phyloP scores from a whole-genome alignment of 1,140 invertebrate genomes.

The Dermatophagoides farinae region DNA sequence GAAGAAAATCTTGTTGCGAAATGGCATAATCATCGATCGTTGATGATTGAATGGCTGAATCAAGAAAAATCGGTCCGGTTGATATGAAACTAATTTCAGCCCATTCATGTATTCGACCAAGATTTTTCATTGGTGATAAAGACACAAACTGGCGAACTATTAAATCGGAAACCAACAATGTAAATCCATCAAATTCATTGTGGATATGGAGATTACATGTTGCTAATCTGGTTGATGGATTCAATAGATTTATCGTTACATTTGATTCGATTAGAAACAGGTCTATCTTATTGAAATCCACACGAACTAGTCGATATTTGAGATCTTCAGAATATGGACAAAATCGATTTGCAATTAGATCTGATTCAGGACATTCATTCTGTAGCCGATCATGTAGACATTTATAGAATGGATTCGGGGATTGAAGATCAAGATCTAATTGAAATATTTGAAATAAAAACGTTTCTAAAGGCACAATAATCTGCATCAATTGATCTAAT shows the following conservation, averaged over 20 bases:
- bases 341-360: slow-evolving; percentile 35
- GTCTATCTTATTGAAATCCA: slow-evolving; percentile 75
- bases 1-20: slow-evolving; percentile 40
- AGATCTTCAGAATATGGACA: slow-evolving; percentile 72
- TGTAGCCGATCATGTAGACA: slow-evolving; percentile 70
- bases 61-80: slow-evolving; percentile 70
- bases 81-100: slow-evolving; percentile 74
- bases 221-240: slow-evolving; percentile 62
- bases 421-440: slow-evolving; percentile 63
- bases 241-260: slow-evolving; percentile 55
- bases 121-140: slow-evolving; percentile 18
- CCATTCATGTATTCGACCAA: slow-evolving; percentile 35
- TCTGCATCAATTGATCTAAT: slow-evolving; percentile 46
- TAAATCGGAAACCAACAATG: slow-evolving; percentile 59
- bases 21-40: slow-evolving; percentile 14
- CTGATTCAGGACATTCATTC: slow-evolving; percentile 46
- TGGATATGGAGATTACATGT: slow-evolving; percentile 84
- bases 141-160: slow-evolving; percentile 40
- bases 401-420: slow-evolving; percentile 46
- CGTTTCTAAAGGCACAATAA: slow-evolving; percentile 67
- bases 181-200: slow-evolving; percentile 67
- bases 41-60: slow-evolving; percentile 49
- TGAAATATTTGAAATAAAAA: slow-evolving; percentile 64
- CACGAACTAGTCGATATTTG: slow-evolving; percentile 78
- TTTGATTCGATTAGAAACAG: slow-evolving; percentile 72